Evolutionary conservation across 2,113 vertebrate species (phyloP).

Genomic region (Cryptomyrus ogoouensis): DNA sequence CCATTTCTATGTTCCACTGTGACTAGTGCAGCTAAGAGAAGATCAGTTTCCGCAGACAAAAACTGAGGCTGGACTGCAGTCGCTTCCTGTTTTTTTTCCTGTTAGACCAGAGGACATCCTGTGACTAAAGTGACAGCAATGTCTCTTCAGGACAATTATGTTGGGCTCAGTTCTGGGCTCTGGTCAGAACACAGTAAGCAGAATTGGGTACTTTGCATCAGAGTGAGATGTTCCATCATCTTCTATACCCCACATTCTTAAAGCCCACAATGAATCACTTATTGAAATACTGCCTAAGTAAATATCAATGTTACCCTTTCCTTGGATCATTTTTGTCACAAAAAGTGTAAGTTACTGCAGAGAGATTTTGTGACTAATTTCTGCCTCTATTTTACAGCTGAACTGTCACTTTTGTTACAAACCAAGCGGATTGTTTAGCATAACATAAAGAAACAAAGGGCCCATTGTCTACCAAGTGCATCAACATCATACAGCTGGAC

Average conservation of each 20-base stretch:
- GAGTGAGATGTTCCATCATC: not conserved
- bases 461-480: not conserved
- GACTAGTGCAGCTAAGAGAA: constrained; percentile 25
- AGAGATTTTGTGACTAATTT: not conserved
- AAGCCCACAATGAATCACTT: not conserved
- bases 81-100: constrained; percentile 70
- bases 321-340: not conserved
- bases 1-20: constrained; percentile 23
- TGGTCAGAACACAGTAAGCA: constrained; percentile 17
- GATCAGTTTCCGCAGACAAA: constrained; percentile 35
- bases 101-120: constrained; percentile 53
- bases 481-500: not conserved
- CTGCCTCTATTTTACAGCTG: not conserved
- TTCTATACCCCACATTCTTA: constrained; percentile 22
- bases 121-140: constrained; percentile 47
- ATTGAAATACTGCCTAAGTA: not conserved
- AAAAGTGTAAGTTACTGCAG: not conserved
- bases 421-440: not conserved
- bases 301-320: not conserved
- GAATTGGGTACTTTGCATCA: constrained; percentile 4
- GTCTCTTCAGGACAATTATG: constrained; percentile 20
- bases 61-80: constrained; percentile 36
- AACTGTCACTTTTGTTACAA: not conserved
- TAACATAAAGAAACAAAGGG: not conserved
- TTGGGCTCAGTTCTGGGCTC: constrained; percentile 18